Evolutionary conservation across 1,140 invertebrate genomes (phyloP).

Genomic region (Hormaphis cornu): DNA sequence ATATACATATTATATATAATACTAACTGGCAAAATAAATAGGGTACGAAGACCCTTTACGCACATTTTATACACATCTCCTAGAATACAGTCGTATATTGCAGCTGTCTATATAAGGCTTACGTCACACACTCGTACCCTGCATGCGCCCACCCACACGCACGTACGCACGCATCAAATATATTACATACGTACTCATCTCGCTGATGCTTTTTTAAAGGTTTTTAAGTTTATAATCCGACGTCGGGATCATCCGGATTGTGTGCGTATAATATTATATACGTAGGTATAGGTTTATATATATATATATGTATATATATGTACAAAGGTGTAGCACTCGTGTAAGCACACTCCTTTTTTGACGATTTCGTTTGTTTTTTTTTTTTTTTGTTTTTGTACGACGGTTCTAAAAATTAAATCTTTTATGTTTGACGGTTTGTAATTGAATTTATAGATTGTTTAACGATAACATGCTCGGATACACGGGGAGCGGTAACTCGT

Average conservation of each 20-base stretch:
- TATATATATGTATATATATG: no score
- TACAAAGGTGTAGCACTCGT: no score
- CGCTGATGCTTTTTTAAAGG: background rate
- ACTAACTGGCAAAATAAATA: conserved; percentile 18
- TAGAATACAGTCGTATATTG: conserved; percentile 10
- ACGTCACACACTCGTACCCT: conserved; percentile 29
- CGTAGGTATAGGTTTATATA: no score
- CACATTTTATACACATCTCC: background rate
- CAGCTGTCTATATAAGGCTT: conserved; percentile 26
- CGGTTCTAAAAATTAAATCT: background rate
- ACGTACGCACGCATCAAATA: background rate
- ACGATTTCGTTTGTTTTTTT: conserved; percentile 15
- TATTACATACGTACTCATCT: background rate
- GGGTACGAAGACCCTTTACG: conserved; percentile 16
- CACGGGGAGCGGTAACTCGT: background rate
- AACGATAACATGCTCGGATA: background rate
- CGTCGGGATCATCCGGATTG: background rate
- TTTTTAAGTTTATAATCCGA: conserved; percentile 22
- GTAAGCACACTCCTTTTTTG: no score
- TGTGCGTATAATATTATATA: no score
- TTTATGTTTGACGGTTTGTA: background rate
- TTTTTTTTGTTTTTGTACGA: background rate
- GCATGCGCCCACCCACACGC: background rate
- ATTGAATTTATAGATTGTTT: background rate
- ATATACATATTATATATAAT: background rate